Percentiles rank a stretch among this genome's conserved stretches.
These are phyloP conservation scores for Alethe diademata DNA, from an alignment of 2,113 vertebrate species.

Conservation along the genomic window DNA sequence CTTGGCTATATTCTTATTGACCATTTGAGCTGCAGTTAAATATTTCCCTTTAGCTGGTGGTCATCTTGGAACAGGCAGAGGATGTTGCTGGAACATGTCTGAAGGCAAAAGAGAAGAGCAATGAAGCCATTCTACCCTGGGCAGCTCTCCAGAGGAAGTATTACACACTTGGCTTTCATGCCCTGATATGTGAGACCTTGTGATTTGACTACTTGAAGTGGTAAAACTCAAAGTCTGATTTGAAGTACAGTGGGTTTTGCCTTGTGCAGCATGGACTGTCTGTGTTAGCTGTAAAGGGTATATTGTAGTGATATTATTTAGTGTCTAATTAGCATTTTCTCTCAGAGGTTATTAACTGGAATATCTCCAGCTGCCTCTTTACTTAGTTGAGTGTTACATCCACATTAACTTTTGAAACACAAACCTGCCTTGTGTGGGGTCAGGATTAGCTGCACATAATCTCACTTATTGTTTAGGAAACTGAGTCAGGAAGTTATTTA, in stretches of 20 bases:
- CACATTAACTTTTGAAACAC: neutral
- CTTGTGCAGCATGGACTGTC: neutral
- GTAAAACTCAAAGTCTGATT: neutral
- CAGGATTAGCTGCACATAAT: neutral
- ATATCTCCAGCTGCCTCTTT: neutral
- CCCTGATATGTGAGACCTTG: neutral
- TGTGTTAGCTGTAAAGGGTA: neutral
- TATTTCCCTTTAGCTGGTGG: neutral
- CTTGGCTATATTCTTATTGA: neutral
- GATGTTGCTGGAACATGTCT: neutral
- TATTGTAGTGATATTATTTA: neutral
- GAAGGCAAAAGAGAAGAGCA: neutral
- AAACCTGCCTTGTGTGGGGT: neutral
- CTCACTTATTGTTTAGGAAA: neutral
- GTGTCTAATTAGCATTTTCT: neutral
- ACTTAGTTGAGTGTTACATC: neutral
- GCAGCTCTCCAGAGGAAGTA: conserved; percentile 14
- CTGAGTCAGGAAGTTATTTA: neutral
- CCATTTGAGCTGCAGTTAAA: neutral
- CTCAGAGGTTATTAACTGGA: neutral
- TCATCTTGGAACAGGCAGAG: neutral
- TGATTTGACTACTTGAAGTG: neutral
- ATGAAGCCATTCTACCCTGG: neutral
- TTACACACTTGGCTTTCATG: neutral
- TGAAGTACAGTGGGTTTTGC: neutral